Conservation (phyloP, 2,113 vertebrate species). For the Butorides virescens region DNA sequence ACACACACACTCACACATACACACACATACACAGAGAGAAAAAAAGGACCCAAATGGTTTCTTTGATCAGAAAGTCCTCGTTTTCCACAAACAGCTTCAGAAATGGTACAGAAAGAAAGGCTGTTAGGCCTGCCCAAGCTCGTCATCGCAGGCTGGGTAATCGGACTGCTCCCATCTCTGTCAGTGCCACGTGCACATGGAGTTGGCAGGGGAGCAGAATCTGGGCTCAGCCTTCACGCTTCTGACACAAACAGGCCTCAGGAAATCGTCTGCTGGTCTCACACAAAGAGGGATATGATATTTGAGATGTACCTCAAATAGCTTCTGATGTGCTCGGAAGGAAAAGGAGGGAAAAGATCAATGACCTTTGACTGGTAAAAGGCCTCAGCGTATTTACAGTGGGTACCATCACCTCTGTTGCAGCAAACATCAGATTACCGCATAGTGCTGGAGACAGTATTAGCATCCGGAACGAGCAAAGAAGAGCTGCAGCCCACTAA, state of each 20-base stretch:
- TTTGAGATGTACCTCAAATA: neutral
- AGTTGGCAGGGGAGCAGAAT: neutral
- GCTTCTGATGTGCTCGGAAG: neutral
- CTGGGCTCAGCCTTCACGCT: neutral
- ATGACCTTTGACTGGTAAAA: neutral
- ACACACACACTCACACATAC: neutral
- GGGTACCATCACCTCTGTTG: neutral
- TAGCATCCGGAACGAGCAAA: neutral
- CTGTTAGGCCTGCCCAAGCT: neutral
- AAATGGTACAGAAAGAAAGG: neutral
- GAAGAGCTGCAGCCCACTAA: neutral
- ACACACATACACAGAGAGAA: neutral
- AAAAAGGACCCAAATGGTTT: neutral
- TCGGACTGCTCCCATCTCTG: neutral
- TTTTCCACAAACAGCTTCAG: neutral
- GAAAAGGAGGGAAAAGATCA: neutral
- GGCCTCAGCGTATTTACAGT: neutral
- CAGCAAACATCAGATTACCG: neutral
- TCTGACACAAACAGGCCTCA: neutral
- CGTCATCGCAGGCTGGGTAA: neutral
- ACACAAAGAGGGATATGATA: neutral
- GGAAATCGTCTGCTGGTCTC: slow-evolving; percentile 19
- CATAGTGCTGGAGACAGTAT: neutral
- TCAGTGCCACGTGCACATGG: neutral
- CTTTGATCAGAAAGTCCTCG: slow-evolving; percentile 37